phyloP scores from a whole-genome alignment of 2,113 vertebrate genomes.

The Dipodomys stephensi region DNA sequence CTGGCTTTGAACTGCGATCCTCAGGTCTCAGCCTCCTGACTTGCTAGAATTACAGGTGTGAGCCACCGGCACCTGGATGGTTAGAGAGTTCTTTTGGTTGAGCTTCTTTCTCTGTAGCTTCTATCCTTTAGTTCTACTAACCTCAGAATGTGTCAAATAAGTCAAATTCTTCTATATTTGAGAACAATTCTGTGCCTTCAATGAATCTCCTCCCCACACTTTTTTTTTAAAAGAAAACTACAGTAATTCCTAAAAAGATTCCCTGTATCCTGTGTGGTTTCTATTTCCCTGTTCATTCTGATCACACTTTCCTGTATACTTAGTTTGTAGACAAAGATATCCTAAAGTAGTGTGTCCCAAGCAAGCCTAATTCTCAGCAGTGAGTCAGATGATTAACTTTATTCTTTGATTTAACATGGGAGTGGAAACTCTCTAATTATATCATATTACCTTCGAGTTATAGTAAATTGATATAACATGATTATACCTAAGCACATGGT shows the following conservation, averaged over 20 bases:
- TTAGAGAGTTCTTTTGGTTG: not conserved
- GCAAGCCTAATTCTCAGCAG: not conserved
- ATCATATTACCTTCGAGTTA: not conserved
- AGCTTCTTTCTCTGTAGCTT: not conserved
- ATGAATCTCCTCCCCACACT: not conserved
- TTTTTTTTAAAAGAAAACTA: not conserved
- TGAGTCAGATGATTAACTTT: not conserved
- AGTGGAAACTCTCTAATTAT: not conserved
- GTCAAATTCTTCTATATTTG: not conserved
- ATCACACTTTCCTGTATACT: not conserved
- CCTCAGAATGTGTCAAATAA: not conserved
- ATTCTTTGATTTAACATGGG: not conserved
- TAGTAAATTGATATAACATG: not conserved
- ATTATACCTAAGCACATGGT: not conserved
- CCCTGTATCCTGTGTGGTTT: accelerated
- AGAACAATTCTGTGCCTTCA: not conserved
- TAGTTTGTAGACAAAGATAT: not conserved
- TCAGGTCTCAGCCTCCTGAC: too few species aligned
- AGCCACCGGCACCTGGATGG: not conserved
- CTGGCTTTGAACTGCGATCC: too few species aligned
- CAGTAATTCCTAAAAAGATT: not conserved
- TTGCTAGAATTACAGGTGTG: too few species aligned
- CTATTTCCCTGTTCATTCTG: not conserved
- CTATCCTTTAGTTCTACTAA: not conserved
- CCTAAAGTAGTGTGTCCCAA: not conserved